Conservation (phyloP, 2,888 invertebrate genomes). For the Stramonita haemastoma region DNA sequence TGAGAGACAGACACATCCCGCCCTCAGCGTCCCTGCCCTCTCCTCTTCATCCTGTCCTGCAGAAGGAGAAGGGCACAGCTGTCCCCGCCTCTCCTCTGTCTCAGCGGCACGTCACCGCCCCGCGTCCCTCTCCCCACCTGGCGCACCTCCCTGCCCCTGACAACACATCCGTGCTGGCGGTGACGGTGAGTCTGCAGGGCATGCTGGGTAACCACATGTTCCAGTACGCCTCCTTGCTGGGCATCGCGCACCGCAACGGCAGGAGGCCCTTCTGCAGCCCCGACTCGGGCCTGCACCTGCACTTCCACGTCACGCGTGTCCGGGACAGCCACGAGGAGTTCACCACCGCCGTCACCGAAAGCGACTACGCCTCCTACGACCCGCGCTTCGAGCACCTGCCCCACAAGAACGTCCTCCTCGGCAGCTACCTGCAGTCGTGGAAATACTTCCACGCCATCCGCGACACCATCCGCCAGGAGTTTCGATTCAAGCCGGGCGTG, state of each 20-base stretch:
- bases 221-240: slow-evolving; percentile 48
- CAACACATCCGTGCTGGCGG: not conserved
- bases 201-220: slow-evolving; percentile 47
- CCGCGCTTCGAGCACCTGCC: slow-evolving; percentile 35
- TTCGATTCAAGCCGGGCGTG: slow-evolving; percentile 21
- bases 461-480: slow-evolving; percentile 28
- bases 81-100: not conserved
- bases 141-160: not conserved
- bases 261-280: slow-evolving; percentile 24
- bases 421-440: slow-evolving; percentile 45
- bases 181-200: not conserved
- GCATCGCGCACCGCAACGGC: slow-evolving; percentile 42
- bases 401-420: slow-evolving; percentile 21
- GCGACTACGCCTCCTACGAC: slow-evolving; percentile 41
- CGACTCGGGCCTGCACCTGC: not conserved
- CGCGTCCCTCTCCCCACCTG: not conserved
- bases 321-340: not conserved
- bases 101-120: not conserved
- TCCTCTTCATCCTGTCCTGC: not conserved
- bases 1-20: too few relatives aligned
- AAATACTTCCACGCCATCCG: slow-evolving; percentile 36
- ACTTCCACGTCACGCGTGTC: slow-evolving; percentile 27
- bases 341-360: slow-evolving; percentile 33
- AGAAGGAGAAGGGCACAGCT: not conserved
- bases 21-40: not conserved